A percentile compares a stretch with the other conserved stretches of the same genome.
These are phyloP conservation scores for Catocala fraxini DNA, from an alignment of 2,888 invertebrate genomes.

Conservation along the genomic window DNA sequence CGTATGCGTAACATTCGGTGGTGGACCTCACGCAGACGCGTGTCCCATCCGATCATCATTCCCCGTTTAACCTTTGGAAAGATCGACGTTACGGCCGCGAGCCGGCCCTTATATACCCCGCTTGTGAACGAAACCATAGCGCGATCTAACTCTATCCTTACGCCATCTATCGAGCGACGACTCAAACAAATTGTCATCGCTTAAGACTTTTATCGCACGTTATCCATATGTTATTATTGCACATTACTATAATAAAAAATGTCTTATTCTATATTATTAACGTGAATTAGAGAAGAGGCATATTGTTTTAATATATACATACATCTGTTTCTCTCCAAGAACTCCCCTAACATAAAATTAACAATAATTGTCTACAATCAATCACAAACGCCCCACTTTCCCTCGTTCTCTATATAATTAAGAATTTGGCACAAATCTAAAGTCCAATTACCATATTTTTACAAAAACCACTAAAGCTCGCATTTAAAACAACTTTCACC, in stretches of 20 bases:
- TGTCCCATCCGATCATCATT: conserved; percentile 80
- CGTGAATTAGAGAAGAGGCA: too few species aligned
- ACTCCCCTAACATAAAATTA: conserved; percentile 6
- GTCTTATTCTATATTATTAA: not conserved
- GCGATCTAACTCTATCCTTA: conserved; percentile 56
- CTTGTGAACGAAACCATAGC: conserved; percentile 58
- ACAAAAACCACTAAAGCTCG: conserved; percentile 9
- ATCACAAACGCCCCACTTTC: conserved; percentile 12
- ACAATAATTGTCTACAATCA: conserved; percentile 14
- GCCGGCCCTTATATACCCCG: conserved; percentile 5
- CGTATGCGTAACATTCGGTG: conserved; percentile 81
- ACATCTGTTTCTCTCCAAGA: not conserved
- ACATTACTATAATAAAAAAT: not conserved
- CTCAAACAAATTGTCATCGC: not conserved
- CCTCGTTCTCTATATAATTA: conserved; percentile 11
- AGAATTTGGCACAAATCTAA: conserved; percentile 12
- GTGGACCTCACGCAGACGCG: conserved; percentile 81
- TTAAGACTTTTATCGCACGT: not conserved
- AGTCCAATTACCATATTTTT: conserved; percentile 14
- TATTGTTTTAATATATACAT: not conserved
- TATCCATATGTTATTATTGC: not conserved
- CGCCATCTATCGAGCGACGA: conserved; percentile 63
- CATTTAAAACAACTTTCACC: conserved; percentile 26
- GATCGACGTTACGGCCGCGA: conserved; percentile 54
- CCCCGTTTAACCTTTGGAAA: conserved; percentile 85